Evolutionary conservation across 2,888 invertebrate species (phyloP).

Genomic region (Ectropis crepuscularia): DNA sequence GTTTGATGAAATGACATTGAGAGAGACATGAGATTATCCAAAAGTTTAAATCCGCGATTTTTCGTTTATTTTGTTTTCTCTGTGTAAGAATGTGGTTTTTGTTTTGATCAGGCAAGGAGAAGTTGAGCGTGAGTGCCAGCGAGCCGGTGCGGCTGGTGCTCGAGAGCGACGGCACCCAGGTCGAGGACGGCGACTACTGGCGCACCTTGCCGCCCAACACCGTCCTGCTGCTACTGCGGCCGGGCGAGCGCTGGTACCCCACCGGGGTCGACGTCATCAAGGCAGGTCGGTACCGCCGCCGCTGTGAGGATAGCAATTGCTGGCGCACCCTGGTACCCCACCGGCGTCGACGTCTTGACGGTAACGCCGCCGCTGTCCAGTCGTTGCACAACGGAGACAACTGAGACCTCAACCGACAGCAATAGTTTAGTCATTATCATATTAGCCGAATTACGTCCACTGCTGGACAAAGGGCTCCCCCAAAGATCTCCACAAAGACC

Average conservation of each 20-base stretch:
- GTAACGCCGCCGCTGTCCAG: too few species aligned
- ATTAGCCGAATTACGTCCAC: too few species aligned
- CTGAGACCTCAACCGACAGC: too few species aligned
- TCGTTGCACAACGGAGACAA: too few species aligned
- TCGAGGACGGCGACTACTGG: slow-evolving; percentile 98
- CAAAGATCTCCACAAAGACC: too few species aligned
- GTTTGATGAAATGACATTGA: too few species aligned
- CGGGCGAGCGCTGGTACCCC: slow-evolving; percentile 96
- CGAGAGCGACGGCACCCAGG: slow-evolving; percentile 98
- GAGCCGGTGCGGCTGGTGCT: slow-evolving; percentile 96
- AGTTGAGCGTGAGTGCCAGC: slow-evolving; percentile 93
- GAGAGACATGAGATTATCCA: too few species aligned
- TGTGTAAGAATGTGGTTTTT: neutral
- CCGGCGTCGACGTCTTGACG: slow-evolving; percentile 97
- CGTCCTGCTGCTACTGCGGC: slow-evolving; percentile 93
- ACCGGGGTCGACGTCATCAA: slow-evolving; percentile 97
- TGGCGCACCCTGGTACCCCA: slow-evolving; percentile 97
- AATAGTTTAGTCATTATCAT: too few species aligned
- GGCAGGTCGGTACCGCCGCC: slow-evolving; percentile 88
- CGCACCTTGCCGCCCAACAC: slow-evolving; percentile 96
- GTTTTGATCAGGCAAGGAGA: slow-evolving; percentile 90
- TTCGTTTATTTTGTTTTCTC: too few species aligned
- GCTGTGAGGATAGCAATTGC: too few species aligned
- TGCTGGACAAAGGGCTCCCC: too few species aligned
- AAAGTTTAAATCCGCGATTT: too few species aligned